A percentile compares a stretch with the other conserved stretches of the same genome.
Conservation (phyloP, 1,140 invertebrate species). For the Caerostris darwini region DNA sequence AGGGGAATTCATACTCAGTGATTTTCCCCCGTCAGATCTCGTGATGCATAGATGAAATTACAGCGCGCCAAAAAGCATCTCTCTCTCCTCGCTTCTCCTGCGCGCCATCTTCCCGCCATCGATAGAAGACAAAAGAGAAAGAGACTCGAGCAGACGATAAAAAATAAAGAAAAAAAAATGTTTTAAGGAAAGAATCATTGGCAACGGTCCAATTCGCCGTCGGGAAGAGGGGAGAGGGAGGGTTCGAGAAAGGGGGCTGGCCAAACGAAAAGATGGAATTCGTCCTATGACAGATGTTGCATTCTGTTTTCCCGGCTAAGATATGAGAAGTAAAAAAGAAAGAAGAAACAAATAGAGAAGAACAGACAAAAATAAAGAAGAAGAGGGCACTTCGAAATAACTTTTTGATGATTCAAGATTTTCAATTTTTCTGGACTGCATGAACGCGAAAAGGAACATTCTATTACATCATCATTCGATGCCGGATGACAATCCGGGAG, state of each 20-base stretch:
- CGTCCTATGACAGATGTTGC: constrained; percentile 72
- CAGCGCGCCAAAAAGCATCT: background rate
- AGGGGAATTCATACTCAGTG: constrained; percentile 1
- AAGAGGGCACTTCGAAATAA: constrained; percentile 37
- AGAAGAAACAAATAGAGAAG: background rate
- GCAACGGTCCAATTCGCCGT: constrained; percentile 65
- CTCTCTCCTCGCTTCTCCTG: background rate
- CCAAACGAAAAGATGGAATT: constrained; percentile 44
- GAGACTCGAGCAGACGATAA: constrained; percentile 13
- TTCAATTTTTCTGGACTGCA: constrained; percentile 57
- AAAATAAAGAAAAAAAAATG: constrained; percentile 32
- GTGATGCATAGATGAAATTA: constrained; percentile 57
- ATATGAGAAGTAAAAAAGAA: constrained; percentile 51
- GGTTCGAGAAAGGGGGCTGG: background rate
- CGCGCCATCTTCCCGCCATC: background rate
- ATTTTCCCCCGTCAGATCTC: constrained; percentile 31
- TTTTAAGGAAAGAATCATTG: constrained; percentile 61
- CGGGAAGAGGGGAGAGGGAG: background rate
- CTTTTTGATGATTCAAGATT: constrained; percentile 61
- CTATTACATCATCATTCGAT: constrained; percentile 52
- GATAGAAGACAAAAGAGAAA: constrained; percentile 18
- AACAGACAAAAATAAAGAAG: no score
- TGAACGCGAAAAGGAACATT: constrained; percentile 38
- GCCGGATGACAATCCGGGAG: background rate
- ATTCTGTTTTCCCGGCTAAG: constrained; percentile 68